These are phyloP conservation scores for Aphidius ervi DNA, from an alignment of 1,140 invertebrate genomes.

Conservation along the genomic window DNA sequence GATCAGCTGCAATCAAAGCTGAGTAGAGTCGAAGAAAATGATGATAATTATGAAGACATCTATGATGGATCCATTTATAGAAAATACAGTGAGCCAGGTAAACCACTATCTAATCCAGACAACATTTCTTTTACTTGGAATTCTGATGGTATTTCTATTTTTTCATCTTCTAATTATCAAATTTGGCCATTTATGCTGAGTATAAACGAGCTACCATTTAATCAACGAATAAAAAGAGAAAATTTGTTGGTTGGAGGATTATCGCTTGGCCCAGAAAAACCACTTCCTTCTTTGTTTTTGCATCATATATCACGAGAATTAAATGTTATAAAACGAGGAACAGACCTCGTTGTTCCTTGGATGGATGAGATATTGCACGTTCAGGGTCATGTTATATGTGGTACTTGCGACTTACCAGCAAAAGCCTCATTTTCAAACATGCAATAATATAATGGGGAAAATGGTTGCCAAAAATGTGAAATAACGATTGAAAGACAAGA, in stretches of 20 bases:
- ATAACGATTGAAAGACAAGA: constrained; percentile 2
- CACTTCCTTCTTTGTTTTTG: constrained; percentile 1
- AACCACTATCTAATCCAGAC: not conserved
- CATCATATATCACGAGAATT: constrained; percentile 3
- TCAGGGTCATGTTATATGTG: constrained; percentile 2
- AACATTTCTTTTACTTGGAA: not conserved
- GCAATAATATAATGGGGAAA: not conserved
- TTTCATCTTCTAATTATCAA: constrained; percentile 17
- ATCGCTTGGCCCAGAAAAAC: constrained; percentile 21
- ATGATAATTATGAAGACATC: constrained; percentile 15
- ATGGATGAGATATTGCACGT: not conserved
- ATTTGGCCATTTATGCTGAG: constrained; percentile 17
- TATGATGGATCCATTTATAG: constrained; percentile 13
- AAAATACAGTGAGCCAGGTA: not conserved
- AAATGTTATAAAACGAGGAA: not conserved
- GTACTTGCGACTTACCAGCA: constrained; percentile 3
- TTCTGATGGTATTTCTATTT: not conserved
- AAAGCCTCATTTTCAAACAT: constrained; percentile 6
- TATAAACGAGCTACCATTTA: constrained; percentile 19
- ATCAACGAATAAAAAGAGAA: constrained; percentile 10
- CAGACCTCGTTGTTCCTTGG: not conserved
- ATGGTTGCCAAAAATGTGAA: constrained; percentile 4
- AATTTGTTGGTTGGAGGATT: constrained; percentile 18
- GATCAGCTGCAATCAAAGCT: too few species aligned
- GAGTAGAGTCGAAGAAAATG: too few species aligned